Percentiles rank a stretch among this genome's conserved stretches.
Conservation (phyloP, 2,797 vertebrate genomes). For the Ctenopoma kingsleyae region DNA sequence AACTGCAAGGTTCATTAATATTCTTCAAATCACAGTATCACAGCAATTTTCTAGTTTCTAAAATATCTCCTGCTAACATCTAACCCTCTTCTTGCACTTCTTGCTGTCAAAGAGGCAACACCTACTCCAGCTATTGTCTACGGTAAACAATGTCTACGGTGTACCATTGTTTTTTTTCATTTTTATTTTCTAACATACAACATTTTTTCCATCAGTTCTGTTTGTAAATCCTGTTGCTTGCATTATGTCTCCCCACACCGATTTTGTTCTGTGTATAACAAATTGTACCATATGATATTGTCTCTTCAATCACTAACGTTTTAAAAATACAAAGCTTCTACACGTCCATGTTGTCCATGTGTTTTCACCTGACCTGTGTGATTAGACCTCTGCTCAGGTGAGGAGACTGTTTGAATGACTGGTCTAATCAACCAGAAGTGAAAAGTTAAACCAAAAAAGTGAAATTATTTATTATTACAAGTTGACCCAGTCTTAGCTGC, state of each 20-base stretch:
- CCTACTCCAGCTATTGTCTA: constrained; percentile 94
- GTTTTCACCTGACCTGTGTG: constrained; percentile 9
- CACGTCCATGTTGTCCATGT: background rate
- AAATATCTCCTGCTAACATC: constrained; percentile 59
- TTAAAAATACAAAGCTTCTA: background rate
- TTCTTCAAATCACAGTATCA: background rate
- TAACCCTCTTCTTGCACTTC: constrained; percentile 85
- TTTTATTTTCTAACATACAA: too few species aligned
- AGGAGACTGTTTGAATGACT: background rate
- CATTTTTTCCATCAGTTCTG: background rate
- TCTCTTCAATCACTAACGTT: background rate
- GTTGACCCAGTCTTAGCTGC: background rate
- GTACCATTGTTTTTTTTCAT: constrained; percentile 27
- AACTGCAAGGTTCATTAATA: background rate
- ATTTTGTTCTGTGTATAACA: background rate
- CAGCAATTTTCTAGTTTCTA: constrained; percentile 26
- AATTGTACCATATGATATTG: background rate
- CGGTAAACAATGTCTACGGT: constrained; percentile 88
- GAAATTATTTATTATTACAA: too few species aligned
- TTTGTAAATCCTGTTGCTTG: constrained; percentile 8
- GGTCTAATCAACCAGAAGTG: constrained; percentile 11
- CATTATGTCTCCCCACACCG: background rate
- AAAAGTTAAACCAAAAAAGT: too few species aligned
- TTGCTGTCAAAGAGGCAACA: constrained; percentile 92
- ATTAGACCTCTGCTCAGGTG: background rate